Conservation (phyloP, 2,113 vertebrate genomes). For the Cyanoliseus patagonus region DNA sequence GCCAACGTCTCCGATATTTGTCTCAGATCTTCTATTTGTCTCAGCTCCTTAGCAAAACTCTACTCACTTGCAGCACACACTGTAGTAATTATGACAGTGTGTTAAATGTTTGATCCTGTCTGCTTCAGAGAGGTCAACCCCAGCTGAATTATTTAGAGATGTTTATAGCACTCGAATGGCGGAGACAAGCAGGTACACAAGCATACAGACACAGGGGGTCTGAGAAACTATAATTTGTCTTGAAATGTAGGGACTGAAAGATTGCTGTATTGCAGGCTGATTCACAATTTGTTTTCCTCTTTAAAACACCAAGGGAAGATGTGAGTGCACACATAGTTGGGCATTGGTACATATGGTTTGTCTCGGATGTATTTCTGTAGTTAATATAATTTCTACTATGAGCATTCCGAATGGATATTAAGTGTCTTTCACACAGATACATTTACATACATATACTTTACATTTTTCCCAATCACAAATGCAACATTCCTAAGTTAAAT, state of each 20-base stretch:
- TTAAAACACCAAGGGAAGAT: background rate
- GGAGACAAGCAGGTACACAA: background rate
- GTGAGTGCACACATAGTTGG: background rate
- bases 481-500: background rate
- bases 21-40: background rate
- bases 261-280: background rate
- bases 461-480: background rate
- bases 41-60: background rate
- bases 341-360: background rate
- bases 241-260: background rate
- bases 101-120: constrained; percentile 4
- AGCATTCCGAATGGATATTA: background rate
- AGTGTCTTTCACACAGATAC: background rate
- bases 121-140: background rate
- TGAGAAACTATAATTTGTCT: background rate
- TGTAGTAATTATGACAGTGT: background rate
- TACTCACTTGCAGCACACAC: background rate
- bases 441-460: background rate
- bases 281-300: background rate
- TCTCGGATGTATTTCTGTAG: background rate
- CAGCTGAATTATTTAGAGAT: background rate
- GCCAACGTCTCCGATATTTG: background rate
- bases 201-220: background rate
- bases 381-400: background rate
- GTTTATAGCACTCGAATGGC: background rate